Evolutionary conservation across 2,797 vertebrate species (phyloP).

Genomic region (Oophaga sylvatica): DNA sequence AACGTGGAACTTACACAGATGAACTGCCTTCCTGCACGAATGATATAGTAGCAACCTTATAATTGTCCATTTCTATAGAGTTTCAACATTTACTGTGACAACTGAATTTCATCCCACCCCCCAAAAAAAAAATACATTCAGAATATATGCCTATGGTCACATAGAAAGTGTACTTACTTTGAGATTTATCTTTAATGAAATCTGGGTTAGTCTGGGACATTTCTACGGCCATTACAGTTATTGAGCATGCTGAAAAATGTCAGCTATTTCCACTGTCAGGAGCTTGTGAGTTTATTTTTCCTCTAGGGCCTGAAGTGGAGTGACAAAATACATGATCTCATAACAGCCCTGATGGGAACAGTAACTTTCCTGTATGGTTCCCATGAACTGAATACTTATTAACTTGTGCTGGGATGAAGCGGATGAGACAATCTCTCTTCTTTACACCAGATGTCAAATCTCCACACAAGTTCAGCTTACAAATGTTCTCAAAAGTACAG

Average conservation of each 20-base stretch:
- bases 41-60: neutral
- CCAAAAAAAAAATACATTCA: neutral
- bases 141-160: neutral
- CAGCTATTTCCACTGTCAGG: slow-evolving; percentile 39
- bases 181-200: neutral
- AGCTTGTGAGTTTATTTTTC: slow-evolving; percentile 61
- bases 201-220: slow-evolving; percentile 34
- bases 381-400: slow-evolving; percentile 65
- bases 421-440: slow-evolving; percentile 59
- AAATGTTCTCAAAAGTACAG: slow-evolving; percentile 24
- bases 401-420: slow-evolving; percentile 64
- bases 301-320: slow-evolving; percentile 50
- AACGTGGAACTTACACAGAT: neutral
- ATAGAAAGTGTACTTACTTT: neutral
- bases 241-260: slow-evolving; percentile 25
- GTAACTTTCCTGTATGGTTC: slow-evolving; percentile 59
- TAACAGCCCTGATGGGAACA: slow-evolving; percentile 64
- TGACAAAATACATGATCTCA: slow-evolving; percentile 61
- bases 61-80: neutral
- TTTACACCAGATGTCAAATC: slow-evolving; percentile 65
- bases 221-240: neutral
- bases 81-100: neutral
- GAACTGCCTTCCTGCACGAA: neutral
- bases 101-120: neutral
- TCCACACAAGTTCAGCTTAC: slow-evolving; percentile 38